These are phyloP conservation scores for Alectura lathami DNA, from an alignment of 2,113 vertebrate species.

Conservation along the genomic window DNA sequence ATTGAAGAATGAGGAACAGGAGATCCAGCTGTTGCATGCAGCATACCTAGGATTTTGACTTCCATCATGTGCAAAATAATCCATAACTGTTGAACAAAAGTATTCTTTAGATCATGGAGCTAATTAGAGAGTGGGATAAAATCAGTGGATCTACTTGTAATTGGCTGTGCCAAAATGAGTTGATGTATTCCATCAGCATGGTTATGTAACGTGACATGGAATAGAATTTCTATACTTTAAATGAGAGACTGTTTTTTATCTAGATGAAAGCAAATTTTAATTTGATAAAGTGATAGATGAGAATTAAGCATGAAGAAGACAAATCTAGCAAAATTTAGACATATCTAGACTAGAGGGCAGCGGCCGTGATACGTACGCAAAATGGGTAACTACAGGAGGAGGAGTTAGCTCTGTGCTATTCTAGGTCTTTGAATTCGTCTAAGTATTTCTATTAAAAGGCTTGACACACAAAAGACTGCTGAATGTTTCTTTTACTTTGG, in stretches of 20 bases:
- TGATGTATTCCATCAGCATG: not conserved
- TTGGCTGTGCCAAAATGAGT: not conserved
- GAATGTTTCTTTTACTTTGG: not conserved
- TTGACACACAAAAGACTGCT: not conserved
- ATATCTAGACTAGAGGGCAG: not conserved
- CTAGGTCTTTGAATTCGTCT: not conserved
- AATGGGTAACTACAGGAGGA: not conserved
- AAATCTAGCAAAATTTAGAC: not conserved
- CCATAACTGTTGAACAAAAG: not conserved
- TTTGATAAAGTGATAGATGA: not conserved
- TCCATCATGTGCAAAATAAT: not conserved
- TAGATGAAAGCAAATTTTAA: not conserved
- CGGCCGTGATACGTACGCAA: rapidly evolving
- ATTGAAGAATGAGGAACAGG: not conserved
- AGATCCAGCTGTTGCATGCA: not conserved
- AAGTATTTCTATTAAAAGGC: not conserved
- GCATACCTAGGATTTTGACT: not conserved
- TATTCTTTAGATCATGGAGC: not conserved
- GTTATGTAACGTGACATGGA: not conserved
- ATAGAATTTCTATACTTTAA: not conserved
- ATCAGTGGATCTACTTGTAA: not conserved
- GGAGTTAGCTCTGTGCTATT: not conserved
- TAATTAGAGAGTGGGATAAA: not conserved
- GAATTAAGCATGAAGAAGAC: not conserved
- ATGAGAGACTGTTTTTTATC: no score